These are phyloP conservation scores for Melikaiella ostensackeni DNA, from an alignment of 2,888 invertebrate genomes.

Conservation along the genomic window DNA sequence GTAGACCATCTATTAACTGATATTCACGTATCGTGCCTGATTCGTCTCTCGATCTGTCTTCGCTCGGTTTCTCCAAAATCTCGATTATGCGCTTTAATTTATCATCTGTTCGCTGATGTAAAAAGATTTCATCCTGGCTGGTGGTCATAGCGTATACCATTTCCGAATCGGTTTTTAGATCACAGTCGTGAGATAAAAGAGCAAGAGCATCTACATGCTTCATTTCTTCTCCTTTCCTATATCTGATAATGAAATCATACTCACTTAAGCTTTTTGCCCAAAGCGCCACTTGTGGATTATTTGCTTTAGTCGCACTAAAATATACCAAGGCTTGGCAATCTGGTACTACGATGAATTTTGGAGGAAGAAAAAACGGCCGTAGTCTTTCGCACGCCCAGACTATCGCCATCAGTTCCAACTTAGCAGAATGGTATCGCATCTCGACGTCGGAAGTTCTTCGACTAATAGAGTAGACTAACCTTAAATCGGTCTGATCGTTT, in stretches of 20 bases:
- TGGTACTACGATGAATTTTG: background rate
- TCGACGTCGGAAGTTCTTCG: background rate
- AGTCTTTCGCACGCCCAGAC: background rate
- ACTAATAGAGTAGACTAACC: too few relatives aligned
- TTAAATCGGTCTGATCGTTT: too few relatives aligned
- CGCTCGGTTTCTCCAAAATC: background rate
- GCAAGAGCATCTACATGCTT: too few relatives aligned
- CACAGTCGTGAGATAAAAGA: too few relatives aligned
- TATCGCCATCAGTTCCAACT: background rate
- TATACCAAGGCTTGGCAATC: background rate
- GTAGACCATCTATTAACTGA: background rate
- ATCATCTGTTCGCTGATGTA: too few relatives aligned
- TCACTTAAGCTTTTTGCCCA: background rate
- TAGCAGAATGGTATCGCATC: background rate
- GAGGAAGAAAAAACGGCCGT: background rate
- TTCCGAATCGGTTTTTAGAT: too few relatives aligned
- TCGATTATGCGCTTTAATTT: background rate
- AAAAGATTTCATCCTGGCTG: too few relatives aligned
- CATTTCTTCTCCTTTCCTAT: too few relatives aligned
- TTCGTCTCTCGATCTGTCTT: background rate
- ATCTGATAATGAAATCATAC: too few relatives aligned
- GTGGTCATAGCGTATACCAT: too few relatives aligned
- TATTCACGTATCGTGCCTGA: background rate
- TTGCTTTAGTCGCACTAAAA: background rate
- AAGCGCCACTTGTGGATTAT: background rate